Evolutionary conservation across 2,113 vertebrate species (phyloP).

Genomic region (Gymnobelideus leadbeateri): DNA sequence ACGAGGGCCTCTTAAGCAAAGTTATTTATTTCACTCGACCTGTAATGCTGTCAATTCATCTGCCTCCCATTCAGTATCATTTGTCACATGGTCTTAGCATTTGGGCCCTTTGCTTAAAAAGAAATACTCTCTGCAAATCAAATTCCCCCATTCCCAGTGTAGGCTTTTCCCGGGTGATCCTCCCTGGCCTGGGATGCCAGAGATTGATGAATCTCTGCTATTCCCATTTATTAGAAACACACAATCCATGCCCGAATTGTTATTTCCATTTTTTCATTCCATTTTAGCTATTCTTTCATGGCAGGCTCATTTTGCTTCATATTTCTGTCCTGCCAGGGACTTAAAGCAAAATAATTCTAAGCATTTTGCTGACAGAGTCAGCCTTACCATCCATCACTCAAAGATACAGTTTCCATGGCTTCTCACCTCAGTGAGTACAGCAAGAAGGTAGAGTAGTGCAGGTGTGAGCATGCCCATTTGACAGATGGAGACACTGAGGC

Average conservation of each 20-base stretch:
- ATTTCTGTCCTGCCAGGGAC: neutral
- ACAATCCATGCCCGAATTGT: accelerated
- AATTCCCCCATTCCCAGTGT: neutral
- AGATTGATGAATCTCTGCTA: neutral
- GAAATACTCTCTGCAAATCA: neutral
- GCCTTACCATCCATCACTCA: neutral
- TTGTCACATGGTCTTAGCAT: neutral
- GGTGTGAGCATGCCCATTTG: neutral
- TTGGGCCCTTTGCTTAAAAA: neutral
- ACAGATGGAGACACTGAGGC: neutral
- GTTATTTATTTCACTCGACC: neutral
- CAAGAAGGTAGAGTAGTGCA: neutral
- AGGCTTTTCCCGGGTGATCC: neutral
- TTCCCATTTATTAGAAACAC: neutral
- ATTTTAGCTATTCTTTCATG: neutral
- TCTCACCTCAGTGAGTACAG: neutral
- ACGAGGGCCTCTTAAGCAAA: neutral
- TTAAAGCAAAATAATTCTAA: neutral
- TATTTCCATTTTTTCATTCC: neutral
- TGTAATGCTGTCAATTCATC: neutral
- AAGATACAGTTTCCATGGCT: neutral
- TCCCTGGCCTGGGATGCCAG: neutral
- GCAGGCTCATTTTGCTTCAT: neutral
- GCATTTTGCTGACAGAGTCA: neutral
- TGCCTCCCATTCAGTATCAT: neutral